Conservation (phyloP, 2,113 vertebrate species). For the Bucco capensis region DNA sequence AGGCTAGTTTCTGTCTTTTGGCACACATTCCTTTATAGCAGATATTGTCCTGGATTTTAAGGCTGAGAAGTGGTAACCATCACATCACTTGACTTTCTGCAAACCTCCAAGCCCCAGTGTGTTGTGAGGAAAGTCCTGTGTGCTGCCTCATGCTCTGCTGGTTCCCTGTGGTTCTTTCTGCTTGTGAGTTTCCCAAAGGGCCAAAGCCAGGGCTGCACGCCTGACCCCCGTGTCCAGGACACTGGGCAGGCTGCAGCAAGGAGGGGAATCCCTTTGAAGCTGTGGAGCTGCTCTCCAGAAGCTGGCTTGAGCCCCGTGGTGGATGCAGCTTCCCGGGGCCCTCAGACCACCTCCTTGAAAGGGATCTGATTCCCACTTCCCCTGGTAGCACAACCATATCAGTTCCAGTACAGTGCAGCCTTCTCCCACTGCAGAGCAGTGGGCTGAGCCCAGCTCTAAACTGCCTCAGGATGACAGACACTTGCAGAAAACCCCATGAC, state of each 20-base stretch:
- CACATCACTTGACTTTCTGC: background rate
- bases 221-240: background rate
- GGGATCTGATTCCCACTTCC: background rate
- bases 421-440: background rate
- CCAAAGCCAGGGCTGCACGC: background rate
- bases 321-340: background rate
- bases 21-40: background rate
- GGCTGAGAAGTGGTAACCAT: background rate
- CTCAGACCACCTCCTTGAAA: background rate
- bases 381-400: background rate
- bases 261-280: conserved; percentile 23
- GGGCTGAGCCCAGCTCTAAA: background rate
- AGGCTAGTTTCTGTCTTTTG: background rate
- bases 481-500: conserved; percentile 5
- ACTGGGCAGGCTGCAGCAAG: background rate
- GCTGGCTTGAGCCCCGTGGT: background rate
- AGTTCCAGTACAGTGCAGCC: background rate
- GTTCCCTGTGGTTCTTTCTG: background rate
- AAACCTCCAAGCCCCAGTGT: background rate
- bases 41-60: background rate
- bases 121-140: background rate
- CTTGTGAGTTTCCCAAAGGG: background rate
- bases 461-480: background rate
- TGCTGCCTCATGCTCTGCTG: background rate
- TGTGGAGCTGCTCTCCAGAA: background rate